Conservation (phyloP, 2,888 invertebrate species). For the Abscondita cerata region DNA sequence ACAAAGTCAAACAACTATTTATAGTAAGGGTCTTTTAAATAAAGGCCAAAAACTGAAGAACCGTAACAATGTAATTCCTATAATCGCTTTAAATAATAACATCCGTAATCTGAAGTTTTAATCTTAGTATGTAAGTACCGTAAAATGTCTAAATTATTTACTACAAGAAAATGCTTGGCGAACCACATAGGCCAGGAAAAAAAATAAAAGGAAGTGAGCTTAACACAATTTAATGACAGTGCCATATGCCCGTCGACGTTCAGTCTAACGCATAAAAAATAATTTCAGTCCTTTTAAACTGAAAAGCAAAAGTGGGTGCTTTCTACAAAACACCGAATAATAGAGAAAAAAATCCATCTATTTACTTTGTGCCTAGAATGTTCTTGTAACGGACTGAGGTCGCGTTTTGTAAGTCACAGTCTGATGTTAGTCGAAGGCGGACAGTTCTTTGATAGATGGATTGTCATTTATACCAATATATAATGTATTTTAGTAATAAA, state of each 20-base stretch:
- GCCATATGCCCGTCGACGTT: slow-evolving; percentile 38
- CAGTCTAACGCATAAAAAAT: slow-evolving; percentile 19
- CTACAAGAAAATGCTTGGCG: slow-evolving; percentile 47
- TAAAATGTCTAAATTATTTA: slow-evolving; percentile 58
- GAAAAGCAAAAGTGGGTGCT: slow-evolving; percentile 37
- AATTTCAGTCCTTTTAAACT: slow-evolving; percentile 22
- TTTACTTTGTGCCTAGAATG: slow-evolving; percentile 45
- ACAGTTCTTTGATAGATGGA: slow-evolving; percentile 53
- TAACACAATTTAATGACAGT: slow-evolving; percentile 40
- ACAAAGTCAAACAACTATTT: too few species aligned
- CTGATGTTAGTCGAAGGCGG: slow-evolving; percentile 47
- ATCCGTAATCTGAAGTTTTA: slow-evolving; percentile 49
- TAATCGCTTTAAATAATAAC: slow-evolving; percentile 54
- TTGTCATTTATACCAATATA: slow-evolving; percentile 38
- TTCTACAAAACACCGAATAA: slow-evolving; percentile 48
- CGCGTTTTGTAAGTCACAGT: slow-evolving; percentile 43
- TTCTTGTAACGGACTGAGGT: too few species aligned
- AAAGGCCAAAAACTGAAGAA: too few species aligned
- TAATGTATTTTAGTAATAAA: slow-evolving; percentile 23
- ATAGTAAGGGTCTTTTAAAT: too few species aligned
- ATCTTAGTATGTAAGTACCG: slow-evolving; percentile 54
- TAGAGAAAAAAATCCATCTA: slow-evolving; percentile 52
- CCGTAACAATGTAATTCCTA: slow-evolving; percentile 40
- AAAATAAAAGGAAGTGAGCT: slow-evolving; percentile 45
- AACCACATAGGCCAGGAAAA: slow-evolving; percentile 50